Evolutionary conservation across 2,113 vertebrate species (phyloP), one percentile per base, ranked within the genome.

Genomic region (Phaetusa simplex): DNA sequence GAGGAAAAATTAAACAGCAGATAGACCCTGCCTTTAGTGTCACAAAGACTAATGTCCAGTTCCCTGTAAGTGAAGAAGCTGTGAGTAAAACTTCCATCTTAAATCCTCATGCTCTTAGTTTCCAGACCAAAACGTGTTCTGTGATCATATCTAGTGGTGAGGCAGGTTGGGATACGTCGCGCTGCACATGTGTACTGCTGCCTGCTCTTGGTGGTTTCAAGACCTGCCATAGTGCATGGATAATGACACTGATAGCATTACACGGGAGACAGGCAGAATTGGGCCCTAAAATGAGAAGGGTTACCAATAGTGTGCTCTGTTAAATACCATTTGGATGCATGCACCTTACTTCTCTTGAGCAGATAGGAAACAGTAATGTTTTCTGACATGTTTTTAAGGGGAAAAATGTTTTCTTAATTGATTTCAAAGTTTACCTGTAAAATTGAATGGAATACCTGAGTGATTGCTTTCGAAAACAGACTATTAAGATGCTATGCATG

Each of bases 1-100:
- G 91, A 96, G 78, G 90, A 94, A 96, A 96, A 97, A 97, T 95
- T 95, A 97, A 97, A 93, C 91, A 97, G 88, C 95, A 97, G 93
- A 97, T 95, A 97, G 95, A 97, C 93, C 91, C 96, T 97, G 95
- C 91, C 95, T 95, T 93, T 91, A 84, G 78, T 96, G 97, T 97
- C 96, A 95, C 61, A 42, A 93, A 97, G 97, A 97, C 84, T 96
- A 93, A 98, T 97, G 93, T 96, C 94, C 96, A 84, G 89, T 93
- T 91, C 89, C 64, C 16, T 86, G 69, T 62, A 82, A 89, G 89
- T 69, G 71, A 91, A 83, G 88, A 86, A 91, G 43, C 90, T 83
- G 65, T 76, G 92, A 90, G 81, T 90, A 90, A 88, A 95, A 93
- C 65, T 95, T 82, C 55, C 71, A 11, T 45, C 50, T 91, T 70